A percentile compares a stretch with the other conserved stretches of the same genome.
phyloP scores from a whole-genome alignment of 1,140 invertebrate genomes.

The Zaprionus gabonicus region DNA sequence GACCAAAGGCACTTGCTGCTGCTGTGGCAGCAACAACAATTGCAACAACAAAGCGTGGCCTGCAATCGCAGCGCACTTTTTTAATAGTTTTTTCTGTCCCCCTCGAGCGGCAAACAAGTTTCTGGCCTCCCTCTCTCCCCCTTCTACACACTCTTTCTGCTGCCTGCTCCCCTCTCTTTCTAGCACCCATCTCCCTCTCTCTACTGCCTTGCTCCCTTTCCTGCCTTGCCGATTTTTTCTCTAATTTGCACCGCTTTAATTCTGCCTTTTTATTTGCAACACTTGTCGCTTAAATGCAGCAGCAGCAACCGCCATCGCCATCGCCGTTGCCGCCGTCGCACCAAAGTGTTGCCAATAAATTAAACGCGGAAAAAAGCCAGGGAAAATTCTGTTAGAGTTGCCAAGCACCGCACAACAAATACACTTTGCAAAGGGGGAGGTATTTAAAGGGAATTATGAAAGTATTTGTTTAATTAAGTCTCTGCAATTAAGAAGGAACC shows the following conservation, averaged over 20 bases:
- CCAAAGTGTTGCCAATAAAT: conserved; percentile 82
- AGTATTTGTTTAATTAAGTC: too few species aligned
- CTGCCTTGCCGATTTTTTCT: conserved; percentile 25
- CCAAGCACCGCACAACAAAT: not conserved
- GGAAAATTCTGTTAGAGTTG: not conserved
- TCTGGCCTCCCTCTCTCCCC: not conserved
- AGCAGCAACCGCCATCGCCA: conserved; percentile 34
- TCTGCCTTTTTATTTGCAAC: conserved; percentile 81
- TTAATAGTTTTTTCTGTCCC: conserved; percentile 50
- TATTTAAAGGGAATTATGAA: too few species aligned
- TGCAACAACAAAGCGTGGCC: conserved; percentile 44
- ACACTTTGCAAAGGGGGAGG: not conserved
- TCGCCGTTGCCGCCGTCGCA: conserved; percentile 8
- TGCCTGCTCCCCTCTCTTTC: not conserved
- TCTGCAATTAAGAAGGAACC: too few species aligned
- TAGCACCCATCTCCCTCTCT: not conserved
- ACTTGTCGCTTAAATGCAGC: conserved; percentile 81
- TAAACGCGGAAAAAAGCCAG: conserved; percentile 52
- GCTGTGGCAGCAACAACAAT: conserved; percentile 33
- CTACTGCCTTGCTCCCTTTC: not conserved
- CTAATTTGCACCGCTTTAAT: conserved; percentile 80
- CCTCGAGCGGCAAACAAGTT: conserved; percentile 66
- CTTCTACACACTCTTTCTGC: not conserved
- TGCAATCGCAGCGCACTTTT: conserved; percentile 64
- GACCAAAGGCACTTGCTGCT: conserved; percentile 66